phyloP scores from a whole-genome alignment of 2,797 vertebrate genomes.

The Hephaestus fuliginosus region DNA sequence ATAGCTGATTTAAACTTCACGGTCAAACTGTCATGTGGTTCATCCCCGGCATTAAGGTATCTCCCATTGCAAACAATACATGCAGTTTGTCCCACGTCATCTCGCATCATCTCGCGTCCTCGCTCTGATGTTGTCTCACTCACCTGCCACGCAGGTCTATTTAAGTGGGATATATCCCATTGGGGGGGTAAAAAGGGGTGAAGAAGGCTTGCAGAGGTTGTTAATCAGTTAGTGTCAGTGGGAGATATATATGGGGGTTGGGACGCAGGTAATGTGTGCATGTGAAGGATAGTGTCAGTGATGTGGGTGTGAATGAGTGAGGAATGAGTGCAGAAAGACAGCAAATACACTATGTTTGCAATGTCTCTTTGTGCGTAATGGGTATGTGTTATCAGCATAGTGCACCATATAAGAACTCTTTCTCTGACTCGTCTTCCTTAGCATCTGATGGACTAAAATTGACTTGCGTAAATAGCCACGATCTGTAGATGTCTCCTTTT shows the following conservation, averaged over 20 bases:
- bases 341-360: not conserved
- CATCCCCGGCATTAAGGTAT: conserved; percentile 20
- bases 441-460: conserved; percentile 45
- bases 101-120: not conserved
- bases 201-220: conserved; percentile 31
- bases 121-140: conserved; percentile 10
- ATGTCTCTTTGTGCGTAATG: conserved; percentile 15
- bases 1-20: not conserved
- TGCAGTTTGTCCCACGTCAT: conserved; percentile 18
- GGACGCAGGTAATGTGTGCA: conserved; percentile 54
- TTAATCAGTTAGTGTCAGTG: conserved; percentile 70
- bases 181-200: conserved; percentile 13
- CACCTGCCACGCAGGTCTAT: conserved; percentile 3
- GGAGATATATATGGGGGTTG: conserved; percentile 46
- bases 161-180: conserved; percentile 15
- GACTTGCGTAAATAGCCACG: conserved; percentile 22
- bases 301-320: conserved; percentile 24
- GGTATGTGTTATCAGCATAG: conserved; percentile 4
- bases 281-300: conserved; percentile 32
- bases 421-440: conserved; percentile 25
- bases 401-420: conserved; percentile 21
- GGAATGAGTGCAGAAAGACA: conserved; percentile 32
- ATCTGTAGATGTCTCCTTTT: not conserved
- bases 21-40: not conserved
- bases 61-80: conserved; percentile 22